Percentiles rank a stretch among this genome's conserved stretches.
Evolutionary conservation across 2,888 invertebrate genomes (phyloP).

Genomic region (Itoplectis maculator): DNA sequence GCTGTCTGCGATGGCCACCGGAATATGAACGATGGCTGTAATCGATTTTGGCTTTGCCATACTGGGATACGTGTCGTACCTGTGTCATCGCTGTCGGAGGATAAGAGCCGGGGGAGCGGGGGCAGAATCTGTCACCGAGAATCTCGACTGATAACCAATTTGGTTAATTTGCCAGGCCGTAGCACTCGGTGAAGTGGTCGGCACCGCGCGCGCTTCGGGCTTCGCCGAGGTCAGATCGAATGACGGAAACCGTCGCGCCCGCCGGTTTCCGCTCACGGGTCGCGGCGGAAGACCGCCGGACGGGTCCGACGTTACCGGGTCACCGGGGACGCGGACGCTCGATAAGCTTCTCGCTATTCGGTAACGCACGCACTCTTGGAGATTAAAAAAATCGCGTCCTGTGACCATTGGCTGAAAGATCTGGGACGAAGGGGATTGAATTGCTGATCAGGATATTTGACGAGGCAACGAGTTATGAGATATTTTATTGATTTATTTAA

Average conservation of each 20-base stretch:
- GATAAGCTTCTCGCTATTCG: not conserved
- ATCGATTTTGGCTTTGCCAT: slow-evolving; percentile 43
- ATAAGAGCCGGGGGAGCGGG: no score
- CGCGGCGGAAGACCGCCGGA: slow-evolving; percentile 8
- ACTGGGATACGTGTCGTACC: slow-evolving; percentile 6
- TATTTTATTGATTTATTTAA: no score
- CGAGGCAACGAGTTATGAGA: no score
- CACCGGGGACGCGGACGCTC: not conserved
- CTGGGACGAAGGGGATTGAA: no score
- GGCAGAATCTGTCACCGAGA: slow-evolving; percentile 49
- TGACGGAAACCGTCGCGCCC: not conserved
- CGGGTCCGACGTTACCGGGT: not conserved
- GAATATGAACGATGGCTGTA: slow-evolving; percentile 49
- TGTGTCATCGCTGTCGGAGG: slow-evolving; percentile 8
- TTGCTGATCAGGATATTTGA: no score
- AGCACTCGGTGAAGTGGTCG: slow-evolving; percentile 13
- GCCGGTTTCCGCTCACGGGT: not conserved
- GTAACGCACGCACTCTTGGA: not conserved
- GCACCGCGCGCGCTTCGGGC: not conserved
- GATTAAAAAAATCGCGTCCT: not conserved
- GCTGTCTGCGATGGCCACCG: slow-evolving; percentile 16
- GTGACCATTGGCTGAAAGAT: no score
- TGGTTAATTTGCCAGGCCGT: slow-evolving; percentile 60
- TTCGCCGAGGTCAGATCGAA: slow-evolving; percentile 36
- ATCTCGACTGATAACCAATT: slow-evolving; percentile 55